Percentiles rank a stretch among this genome's conserved stretches.
These are phyloP conservation scores for Xyrichtys novacula DNA, from an alignment of 2,797 vertebrate species.

Conservation along the genomic window DNA sequence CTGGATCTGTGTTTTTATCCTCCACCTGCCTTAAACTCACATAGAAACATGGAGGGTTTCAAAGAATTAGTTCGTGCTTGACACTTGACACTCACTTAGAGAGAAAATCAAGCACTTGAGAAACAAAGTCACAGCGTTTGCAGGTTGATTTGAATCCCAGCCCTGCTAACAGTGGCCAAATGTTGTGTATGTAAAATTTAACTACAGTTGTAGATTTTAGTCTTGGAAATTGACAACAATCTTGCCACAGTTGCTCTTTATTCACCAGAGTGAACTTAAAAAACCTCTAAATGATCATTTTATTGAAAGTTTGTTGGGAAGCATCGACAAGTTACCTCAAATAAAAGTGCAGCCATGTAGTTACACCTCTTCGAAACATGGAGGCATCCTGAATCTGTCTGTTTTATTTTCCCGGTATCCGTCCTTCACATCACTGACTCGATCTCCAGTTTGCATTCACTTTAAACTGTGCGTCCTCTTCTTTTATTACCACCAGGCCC, in stretches of 20 bases:
- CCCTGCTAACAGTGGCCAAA: background rate
- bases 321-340: too few relatives aligned
- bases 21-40: background rate
- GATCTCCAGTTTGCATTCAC: background rate
- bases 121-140: background rate
- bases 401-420: background rate
- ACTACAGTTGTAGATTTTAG: background rate
- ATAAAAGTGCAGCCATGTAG: too few relatives aligned
- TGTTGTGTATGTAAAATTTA: background rate
- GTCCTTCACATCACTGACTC: slow-evolving; percentile 6
- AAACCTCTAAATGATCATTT: background rate
- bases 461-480: background rate
- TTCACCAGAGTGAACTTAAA: background rate
- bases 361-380: background rate
- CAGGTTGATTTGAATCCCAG: background rate
- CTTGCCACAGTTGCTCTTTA: background rate
- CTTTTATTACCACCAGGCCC: slow-evolving; percentile 83
- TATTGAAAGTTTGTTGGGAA: background rate
- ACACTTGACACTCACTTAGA: background rate
- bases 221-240: background rate
- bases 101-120: background rate
- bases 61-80: background rate
- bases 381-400: background rate
- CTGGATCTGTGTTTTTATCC: background rate
- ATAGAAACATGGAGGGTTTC: background rate